Evolutionary conservation across 1,140 invertebrate genomes (phyloP), one percentile per base, ranked within the genome.

Genomic region (Vanessa tameamea): DNA sequence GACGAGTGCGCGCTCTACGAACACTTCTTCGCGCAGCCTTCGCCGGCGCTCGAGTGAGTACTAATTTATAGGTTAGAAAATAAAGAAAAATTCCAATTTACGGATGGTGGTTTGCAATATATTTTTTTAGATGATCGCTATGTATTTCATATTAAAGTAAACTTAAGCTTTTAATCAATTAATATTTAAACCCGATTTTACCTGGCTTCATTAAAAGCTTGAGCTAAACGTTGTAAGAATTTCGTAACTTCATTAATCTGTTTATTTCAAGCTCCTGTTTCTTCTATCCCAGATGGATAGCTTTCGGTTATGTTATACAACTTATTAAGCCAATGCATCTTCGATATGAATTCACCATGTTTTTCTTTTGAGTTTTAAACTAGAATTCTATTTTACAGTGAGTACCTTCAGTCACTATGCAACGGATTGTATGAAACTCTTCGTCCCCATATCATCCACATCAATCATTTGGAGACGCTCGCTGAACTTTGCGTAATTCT

Each of bases 381-480:
- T 43, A 9, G 26, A 15, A 55, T 57, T 16, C n/a, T 57, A 13
- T 47, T 68, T 74, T 57, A 6, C 76, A 96, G 95, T 20, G 94
- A 95, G 16, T 97, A 97, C 85, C 87, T 99, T 31, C 97, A 98
- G 79, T 95, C 95, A 0, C 89, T 99, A 0, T 99, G 98, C 87
- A 96, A 96, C 15, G 95, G 96, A 61, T 87, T 99, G 9, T 99
- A 99, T 86, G 99, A 99, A 86, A 96, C 95, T 1, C 90, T 99
- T 69, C 94, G 99, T n/a, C 98, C 99, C 1, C 95, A 98, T 68
- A 97, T 99, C 50, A 99, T 99, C 76, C 97, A 99, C 85, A 97
- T 99, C 64, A 98, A 99, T 88, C 99, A 99, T 93, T 94, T 99
- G 81, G 99, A 99, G 94, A 99, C 99, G 0, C 92, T 99, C 14